These are phyloP conservation scores for Strigamia transsilvanica DNA, from an alignment of 2,888 invertebrate species.

Conservation along the genomic window DNA sequence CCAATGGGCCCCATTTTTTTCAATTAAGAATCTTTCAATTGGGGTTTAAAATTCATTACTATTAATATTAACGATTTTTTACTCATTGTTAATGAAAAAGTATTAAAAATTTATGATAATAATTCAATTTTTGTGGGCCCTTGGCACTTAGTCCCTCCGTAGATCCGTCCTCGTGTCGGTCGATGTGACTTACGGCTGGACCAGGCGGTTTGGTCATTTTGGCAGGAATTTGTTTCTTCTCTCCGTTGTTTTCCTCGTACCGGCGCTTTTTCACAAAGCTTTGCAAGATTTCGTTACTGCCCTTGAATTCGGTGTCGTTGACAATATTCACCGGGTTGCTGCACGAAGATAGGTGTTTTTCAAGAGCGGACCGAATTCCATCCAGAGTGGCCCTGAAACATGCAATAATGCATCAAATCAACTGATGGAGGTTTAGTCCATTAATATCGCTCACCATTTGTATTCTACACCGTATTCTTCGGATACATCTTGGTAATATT, in stretches of 20 bases:
- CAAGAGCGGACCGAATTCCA: conserved; percentile 43
- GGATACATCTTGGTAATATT: conserved; percentile 54
- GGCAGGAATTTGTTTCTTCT: conserved; percentile 43
- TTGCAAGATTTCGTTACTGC: conserved; percentile 51
- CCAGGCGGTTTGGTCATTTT: conserved; percentile 23
- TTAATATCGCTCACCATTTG: conserved; percentile 52
- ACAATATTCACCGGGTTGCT: conserved; percentile 46
- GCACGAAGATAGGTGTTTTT: conserved; percentile 52
- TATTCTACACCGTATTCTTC: conserved; percentile 52
- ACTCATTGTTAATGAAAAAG: no score
- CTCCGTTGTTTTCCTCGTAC: conserved; percentile 24
- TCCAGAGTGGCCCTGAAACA: conserved; percentile 48
- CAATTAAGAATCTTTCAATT: no score
- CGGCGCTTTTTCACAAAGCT: conserved; percentile 51
- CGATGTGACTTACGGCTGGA: not conserved
- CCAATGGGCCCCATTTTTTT: no score
- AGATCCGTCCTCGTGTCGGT: no score
- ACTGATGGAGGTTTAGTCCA: no score
- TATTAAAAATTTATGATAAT: no score
- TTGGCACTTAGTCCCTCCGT: no score
- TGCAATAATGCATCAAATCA: no score
- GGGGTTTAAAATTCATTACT: no score
- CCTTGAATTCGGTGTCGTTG: conserved; percentile 49
- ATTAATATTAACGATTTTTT: no score
- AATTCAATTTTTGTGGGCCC: no score